Evolutionary conservation across 2,797 vertebrate genomes (phyloP).

Genomic region (Lophius americanus): DNA sequence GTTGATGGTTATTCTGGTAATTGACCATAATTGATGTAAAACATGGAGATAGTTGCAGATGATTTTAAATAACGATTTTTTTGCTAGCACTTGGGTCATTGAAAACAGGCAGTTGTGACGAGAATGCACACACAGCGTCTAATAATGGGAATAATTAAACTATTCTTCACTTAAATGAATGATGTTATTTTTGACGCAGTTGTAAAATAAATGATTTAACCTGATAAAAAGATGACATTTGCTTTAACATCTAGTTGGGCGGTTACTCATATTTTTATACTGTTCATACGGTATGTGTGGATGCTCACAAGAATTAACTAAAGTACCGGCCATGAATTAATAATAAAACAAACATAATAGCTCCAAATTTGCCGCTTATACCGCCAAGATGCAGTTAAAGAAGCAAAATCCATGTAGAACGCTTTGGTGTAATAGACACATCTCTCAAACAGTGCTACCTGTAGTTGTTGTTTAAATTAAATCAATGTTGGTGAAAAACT

Average conservation of each 20-base stretch:
- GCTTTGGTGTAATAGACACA: too few relatives aligned
- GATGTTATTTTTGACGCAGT: conserved; percentile 22
- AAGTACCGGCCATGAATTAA: not conserved
- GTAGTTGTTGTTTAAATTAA: too few relatives aligned
- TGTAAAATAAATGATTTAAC: conserved; percentile 13
- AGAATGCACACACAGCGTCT: conserved; percentile 66
- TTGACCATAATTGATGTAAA: conserved; percentile 83
- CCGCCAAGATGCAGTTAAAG: not conserved
- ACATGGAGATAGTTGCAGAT: conserved; percentile 59
- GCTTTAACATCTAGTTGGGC: conserved; percentile 5
- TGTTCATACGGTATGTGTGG: conserved; percentile 3
- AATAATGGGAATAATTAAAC: conserved; percentile 36
- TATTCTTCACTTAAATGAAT: conserved; percentile 38
- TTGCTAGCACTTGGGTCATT: conserved; percentile 60
- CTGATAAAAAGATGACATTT: conserved; percentile 33
- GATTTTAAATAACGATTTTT: conserved; percentile 61
- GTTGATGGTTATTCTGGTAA: conserved; percentile 83
- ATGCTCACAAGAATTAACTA: not conserved
- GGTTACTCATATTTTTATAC: conserved; percentile 23
- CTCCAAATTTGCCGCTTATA: too few relatives aligned
- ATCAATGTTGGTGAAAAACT: too few relatives aligned
- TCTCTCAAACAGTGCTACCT: too few relatives aligned
- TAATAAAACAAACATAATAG: not conserved
- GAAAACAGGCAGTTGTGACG: conserved; percentile 50
- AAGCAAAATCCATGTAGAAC: not conserved